These are phyloP conservation scores for Rhineura floridana DNA, from an alignment of 2,113 vertebrate genomes.

Conservation along the genomic window DNA sequence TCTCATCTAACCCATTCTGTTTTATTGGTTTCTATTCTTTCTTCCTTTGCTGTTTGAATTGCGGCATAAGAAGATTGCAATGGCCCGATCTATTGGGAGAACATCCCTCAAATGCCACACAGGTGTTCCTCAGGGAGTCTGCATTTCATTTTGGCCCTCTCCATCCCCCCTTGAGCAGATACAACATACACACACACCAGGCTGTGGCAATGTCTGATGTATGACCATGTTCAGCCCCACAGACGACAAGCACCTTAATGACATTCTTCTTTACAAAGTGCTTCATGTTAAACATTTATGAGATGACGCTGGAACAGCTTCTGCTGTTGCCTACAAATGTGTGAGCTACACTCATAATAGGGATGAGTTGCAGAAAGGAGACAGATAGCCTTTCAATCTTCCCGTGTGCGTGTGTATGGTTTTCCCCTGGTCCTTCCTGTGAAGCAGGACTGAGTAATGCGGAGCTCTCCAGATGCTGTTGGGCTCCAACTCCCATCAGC, in stretches of 20 bases:
- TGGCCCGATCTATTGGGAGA: slow-evolving; percentile 5
- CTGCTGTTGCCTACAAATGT: background rate
- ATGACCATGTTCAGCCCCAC: slow-evolving; percentile 60
- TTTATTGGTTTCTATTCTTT: slow-evolving; percentile 35
- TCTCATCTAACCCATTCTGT: slow-evolving; percentile 32
- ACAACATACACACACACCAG: slow-evolving; percentile 12
- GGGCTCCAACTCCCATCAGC: background rate
- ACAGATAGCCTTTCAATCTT: background rate
- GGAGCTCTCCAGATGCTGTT: background rate
- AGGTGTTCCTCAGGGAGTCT: background rate
- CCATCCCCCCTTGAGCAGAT: slow-evolving; percentile 25
- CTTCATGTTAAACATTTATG: slow-evolving; percentile 77
- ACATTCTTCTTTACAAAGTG: slow-evolving; percentile 72
- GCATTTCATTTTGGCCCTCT: slow-evolving; percentile 27
- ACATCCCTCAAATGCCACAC: background rate
- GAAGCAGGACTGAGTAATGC: background rate
- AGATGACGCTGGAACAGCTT: slow-evolving; percentile 43
- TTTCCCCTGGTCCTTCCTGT: background rate
- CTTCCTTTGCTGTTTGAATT: slow-evolving; percentile 6
- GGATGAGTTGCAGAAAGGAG: background rate
- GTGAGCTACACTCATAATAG: background rate
- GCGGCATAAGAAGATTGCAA: slow-evolving; percentile 12
- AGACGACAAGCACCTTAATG: slow-evolving; percentile 66
- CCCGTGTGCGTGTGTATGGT: background rate
- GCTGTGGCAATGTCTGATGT: slow-evolving; percentile 58